These are phyloP conservation scores for Callocephalon fimbriatum DNA, from an alignment of 2,113 vertebrate genomes.

Conservation along the genomic window DNA sequence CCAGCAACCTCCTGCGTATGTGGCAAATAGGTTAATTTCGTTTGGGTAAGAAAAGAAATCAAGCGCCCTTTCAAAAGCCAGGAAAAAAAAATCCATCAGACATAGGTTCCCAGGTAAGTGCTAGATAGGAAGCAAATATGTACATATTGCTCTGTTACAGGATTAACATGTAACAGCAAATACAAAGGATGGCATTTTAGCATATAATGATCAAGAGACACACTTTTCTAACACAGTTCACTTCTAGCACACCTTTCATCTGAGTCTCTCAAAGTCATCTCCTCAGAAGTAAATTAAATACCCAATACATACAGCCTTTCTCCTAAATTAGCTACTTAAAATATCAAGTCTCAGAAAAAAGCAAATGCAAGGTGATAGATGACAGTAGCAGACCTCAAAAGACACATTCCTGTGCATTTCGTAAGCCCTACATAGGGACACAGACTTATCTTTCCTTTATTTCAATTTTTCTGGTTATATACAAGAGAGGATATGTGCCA, in stretches of 20 bases:
- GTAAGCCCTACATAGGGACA: too few relatives aligned
- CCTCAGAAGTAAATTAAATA: neutral
- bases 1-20: rapidly evolving
- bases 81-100: neutral
- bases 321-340: neutral
- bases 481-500: too few relatives aligned
- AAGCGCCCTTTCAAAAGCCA: neutral
- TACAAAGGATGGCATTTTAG: neutral
- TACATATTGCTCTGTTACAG: neutral
- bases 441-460: too few relatives aligned
- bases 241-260: neutral
- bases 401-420: too few relatives aligned
- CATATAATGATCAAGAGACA: neutral
- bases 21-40: neutral
- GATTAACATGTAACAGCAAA: neutral
- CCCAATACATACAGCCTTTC: neutral
- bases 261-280: neutral
- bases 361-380: too few relatives aligned
- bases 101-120: neutral
- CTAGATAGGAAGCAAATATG: neutral
- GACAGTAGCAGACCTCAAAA: too few relatives aligned
- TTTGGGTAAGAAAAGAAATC: neutral
- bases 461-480: too few relatives aligned
- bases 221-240: neutral
- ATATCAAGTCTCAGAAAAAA: too few relatives aligned